These are phyloP conservation scores for Amphiprion ocellaris DNA, from an alignment of 2,113 vertebrate species.

Conservation along the genomic window DNA sequence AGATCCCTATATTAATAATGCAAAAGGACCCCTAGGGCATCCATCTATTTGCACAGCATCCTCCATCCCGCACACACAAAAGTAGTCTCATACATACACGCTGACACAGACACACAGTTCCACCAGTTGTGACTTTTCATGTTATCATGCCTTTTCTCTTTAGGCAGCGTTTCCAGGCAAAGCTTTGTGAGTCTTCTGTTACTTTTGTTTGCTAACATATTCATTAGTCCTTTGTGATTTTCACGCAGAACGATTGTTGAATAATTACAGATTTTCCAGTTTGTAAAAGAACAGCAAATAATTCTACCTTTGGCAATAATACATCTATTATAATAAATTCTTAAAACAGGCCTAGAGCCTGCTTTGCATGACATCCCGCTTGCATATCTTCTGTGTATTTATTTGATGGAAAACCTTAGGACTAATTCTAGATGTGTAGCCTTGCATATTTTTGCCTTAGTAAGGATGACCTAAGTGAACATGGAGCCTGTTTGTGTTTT, in stretches of 20 bases:
- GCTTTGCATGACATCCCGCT: not conserved
- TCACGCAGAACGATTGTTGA: conserved; percentile 21
- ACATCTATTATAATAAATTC: conserved; percentile 11
- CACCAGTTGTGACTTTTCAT: conserved; percentile 23
- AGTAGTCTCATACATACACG: conserved; percentile 21
- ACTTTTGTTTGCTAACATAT: conserved; percentile 40
- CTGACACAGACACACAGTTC: conserved; percentile 17
- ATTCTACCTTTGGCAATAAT: conserved; percentile 11
- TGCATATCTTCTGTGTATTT: not conserved
- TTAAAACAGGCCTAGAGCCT: not conserved
- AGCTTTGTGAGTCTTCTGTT: conserved; percentile 36
- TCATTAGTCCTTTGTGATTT: conserved; percentile 48
- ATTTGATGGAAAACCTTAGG: not conserved
- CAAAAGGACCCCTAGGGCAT: conserved; percentile 75
- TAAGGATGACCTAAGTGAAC: too few relatives aligned
- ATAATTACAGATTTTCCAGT: conserved; percentile 24
- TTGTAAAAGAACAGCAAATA: conserved; percentile 9
- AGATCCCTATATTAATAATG: conserved; percentile 81
- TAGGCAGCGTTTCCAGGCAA: conserved; percentile 37
- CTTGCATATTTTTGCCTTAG: too few relatives aligned
- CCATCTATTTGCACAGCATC: conserved; percentile 72
- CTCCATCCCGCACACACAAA: not conserved
- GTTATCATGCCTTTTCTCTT: conserved; percentile 45
- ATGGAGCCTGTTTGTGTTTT: too few relatives aligned
- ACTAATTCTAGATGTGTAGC: not conserved